A percentile compares a stretch with the other conserved stretches of the same genome.
Evolutionary conservation across 2,888 invertebrate species (phyloP).

Genomic region (Drosophila diplacantha): DNA sequence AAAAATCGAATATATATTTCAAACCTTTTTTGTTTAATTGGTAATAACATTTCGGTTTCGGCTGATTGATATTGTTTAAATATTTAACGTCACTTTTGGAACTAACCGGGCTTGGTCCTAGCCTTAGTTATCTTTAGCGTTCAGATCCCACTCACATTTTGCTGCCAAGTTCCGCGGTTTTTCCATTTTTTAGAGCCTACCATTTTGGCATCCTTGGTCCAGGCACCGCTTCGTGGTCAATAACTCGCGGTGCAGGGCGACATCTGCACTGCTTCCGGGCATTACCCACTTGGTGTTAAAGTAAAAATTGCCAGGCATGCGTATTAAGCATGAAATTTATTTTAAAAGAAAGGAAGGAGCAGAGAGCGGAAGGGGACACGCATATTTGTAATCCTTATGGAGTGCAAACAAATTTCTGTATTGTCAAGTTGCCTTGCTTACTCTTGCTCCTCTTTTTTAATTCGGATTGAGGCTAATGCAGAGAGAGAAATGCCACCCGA

Average conservation of each 20-base stretch:
- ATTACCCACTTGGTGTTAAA: conserved; percentile 66
- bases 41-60: background rate
- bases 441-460: conserved; percentile 36
- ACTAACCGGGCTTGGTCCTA: background rate
- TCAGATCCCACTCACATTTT: background rate
- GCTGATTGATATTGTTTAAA: background rate
- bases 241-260: conserved; percentile 46
- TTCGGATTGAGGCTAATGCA: conserved; percentile 10
- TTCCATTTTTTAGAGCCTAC: background rate
- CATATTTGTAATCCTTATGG: conserved; percentile 70
- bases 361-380: conserved; percentile 20
- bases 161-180: background rate
- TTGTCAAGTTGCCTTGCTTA: conserved; percentile 52
- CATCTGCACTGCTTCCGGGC: conserved; percentile 68
- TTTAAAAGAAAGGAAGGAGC: conserved; percentile 32
- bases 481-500: background rate
- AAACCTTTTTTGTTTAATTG: background rate
- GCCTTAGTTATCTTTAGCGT: conserved; percentile 11
- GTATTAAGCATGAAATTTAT: conserved; percentile 74
- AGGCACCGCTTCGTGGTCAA: conserved; percentile 14
- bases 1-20: background rate
- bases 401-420: conserved; percentile 72
- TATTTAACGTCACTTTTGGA: background rate
- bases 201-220: conserved; percentile 14
- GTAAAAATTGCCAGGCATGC: conserved; percentile 67